phyloP scores from a whole-genome alignment of 2,113 vertebrate species.

The Cinclus mexicanus region DNA sequence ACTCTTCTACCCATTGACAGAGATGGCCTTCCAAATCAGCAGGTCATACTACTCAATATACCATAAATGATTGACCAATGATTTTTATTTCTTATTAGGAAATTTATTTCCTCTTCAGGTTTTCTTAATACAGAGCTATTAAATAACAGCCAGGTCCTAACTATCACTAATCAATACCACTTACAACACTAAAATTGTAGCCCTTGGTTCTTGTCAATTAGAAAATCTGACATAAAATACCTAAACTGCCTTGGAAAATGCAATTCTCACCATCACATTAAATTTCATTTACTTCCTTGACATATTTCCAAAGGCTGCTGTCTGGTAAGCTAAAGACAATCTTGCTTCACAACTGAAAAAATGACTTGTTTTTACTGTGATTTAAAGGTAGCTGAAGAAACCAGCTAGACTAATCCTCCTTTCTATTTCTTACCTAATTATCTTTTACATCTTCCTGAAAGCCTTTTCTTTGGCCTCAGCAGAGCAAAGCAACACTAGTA shows the following conservation, averaged over 20 bases:
- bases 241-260: neutral
- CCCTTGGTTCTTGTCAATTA: conserved; percentile 5
- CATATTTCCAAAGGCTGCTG: neutral
- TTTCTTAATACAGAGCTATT: neutral
- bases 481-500: neutral
- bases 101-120: neutral
- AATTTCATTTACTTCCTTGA: neutral
- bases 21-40: conserved; percentile 13
- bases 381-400: neutral
- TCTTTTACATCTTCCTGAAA: neutral
- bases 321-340: neutral
- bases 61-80: conserved; percentile 3
- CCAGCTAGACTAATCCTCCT: neutral
- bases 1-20: neutral
- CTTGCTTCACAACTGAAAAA: neutral
- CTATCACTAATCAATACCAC: conserved; percentile 11
- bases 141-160: conserved; percentile 1
- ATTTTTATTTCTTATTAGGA: neutral
- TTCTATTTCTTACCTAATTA: neutral
- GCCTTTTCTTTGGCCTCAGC: neutral
- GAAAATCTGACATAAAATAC: neutral
- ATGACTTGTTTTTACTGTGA: neutral
- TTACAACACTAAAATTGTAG: conserved; percentile 8
- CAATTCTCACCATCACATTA: neutral
- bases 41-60: conserved; percentile 15